Conservation (phyloP, 2,888 invertebrate species). For the Amphimallon solstitiale region DNA sequence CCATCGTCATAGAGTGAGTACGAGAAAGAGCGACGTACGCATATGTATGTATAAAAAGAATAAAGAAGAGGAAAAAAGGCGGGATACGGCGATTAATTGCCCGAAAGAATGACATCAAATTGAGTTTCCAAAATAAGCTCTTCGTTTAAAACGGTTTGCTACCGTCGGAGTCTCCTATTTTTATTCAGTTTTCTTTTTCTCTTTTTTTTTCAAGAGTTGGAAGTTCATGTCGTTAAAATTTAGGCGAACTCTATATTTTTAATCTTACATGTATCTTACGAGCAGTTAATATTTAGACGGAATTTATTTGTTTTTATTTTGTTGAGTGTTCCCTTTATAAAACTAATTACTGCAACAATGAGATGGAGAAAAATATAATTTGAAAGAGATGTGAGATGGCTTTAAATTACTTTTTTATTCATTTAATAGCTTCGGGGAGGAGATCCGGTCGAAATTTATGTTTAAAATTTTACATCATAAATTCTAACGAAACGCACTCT, state of each 20-base stretch:
- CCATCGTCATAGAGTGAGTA: not conserved
- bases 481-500: too few species aligned
- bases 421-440: too few species aligned
- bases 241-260: conserved; percentile 16
- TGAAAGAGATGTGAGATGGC: too few species aligned
- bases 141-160: conserved; percentile 24
- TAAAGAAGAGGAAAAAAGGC: conserved; percentile 5
- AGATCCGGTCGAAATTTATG: too few species aligned
- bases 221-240: conserved; percentile 30
- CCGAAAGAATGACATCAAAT: conserved; percentile 34
- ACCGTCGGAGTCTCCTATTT: conserved; percentile 20
- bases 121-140: conserved; percentile 33
- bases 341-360: too few species aligned
- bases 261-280: not conserved
- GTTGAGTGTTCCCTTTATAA: too few species aligned
- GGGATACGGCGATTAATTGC: conserved; percentile 27
- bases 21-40: not conserved
- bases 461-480: too few species aligned
- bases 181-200: conserved; percentile 24
- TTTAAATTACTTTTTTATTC: too few species aligned
- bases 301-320: too few species aligned
- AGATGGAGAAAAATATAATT: too few species aligned
- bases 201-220: not conserved
- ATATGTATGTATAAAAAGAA: conserved; percentile 18
- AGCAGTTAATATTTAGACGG: not conserved